These are phyloP conservation scores for Neuroterus valhalla DNA, from an alignment of 1,140 invertebrate species.

Conservation along the genomic window DNA sequence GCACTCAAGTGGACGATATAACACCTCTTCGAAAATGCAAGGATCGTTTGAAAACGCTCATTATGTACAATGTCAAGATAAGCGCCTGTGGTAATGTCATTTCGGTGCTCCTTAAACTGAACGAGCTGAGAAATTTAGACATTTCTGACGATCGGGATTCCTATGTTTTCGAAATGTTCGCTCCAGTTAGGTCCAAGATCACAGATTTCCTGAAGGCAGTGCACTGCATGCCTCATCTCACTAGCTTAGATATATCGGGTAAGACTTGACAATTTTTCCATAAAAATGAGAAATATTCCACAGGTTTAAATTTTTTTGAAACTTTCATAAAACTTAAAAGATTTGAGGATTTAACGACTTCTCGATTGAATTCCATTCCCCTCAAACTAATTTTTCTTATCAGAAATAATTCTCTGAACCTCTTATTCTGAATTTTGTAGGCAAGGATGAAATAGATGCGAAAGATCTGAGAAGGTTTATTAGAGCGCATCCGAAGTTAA, in stretches of 20 bases:
- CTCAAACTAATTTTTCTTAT: not conserved
- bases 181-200: slow-evolving; percentile 71
- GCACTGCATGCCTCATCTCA: slow-evolving; percentile 78
- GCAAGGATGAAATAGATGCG: slow-evolving; percentile 77
- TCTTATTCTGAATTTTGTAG: slow-evolving; percentile 52
- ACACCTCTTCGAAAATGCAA: slow-evolving; percentile 79
- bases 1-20: slow-evolving; percentile 82
- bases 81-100: slow-evolving; percentile 73
- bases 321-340: no score
- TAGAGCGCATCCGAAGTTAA: slow-evolving; percentile 73
- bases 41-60: slow-evolving; percentile 78
- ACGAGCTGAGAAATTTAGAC: slow-evolving; percentile 79
- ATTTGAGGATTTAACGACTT: no score
- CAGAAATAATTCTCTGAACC: not conserved
- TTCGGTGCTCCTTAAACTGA: slow-evolving; percentile 78
- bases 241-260: slow-evolving; percentile 84
- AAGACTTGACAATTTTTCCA: slow-evolving; percentile 33
- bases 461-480: slow-evolving; percentile 76
- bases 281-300: slow-evolving; percentile 11
- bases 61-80: slow-evolving; percentile 81
- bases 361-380: no score
- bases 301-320: not conserved
- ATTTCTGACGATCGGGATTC: slow-evolving; percentile 79
- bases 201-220: slow-evolving; percentile 74
- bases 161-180: slow-evolving; percentile 73